Evolutionary conservation across 1,140 invertebrate genomes (phyloP), one percentile per base, ranked within the genome.

Genomic region (Scaptomyza pallida): DNA sequence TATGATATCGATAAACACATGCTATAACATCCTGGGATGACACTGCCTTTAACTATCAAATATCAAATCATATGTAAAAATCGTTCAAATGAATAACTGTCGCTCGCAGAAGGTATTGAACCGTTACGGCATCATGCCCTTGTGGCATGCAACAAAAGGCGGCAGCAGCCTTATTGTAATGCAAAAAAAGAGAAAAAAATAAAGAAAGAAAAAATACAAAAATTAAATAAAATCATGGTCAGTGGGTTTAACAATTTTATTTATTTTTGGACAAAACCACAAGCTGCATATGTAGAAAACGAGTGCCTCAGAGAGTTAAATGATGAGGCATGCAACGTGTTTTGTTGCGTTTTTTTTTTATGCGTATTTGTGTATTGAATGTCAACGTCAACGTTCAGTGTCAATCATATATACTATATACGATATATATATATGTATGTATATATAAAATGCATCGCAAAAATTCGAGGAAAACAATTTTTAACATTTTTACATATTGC

Each of bases 381-480:
- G 80, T 70, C 77, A 88, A 88, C 65, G 59, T 70, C 75, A 70
- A 68, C 48, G 64, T 71, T 85, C 76, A 77, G 74, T 86, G 82
- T 69, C 74, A 88, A 73, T 68, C 70, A 69, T 69, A 85, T 70
- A 45, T n/a, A n/a, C n/a, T n/a, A n/a, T n/a, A n/a, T n/a, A n/a
- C n/a, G n/a, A n/a, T n/a, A n/a, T n/a, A n/a, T n/a, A n/a, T n/a
- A n/a, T n/a, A n/a, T n/a, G n/a, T n/a, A n/a, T n/a, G n/a, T n/a
- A n/a, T n/a, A n/a, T n/a, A 60, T 63, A 59, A 76, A 80, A 74
- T 74, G 72, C 61, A 57, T 68, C 56, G n/a, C n/a, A n/a, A 50
- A 75, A 81, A 75, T 86, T 86, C 81, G 81, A 86, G 81, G 81
- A 86, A 86, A 86, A 86, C 74, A 75, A n/a, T 75, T 71, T 56